These are phyloP conservation scores for Phodopus roborovskii DNA, from an alignment of 2,113 vertebrate species.

Conservation along the genomic window DNA sequence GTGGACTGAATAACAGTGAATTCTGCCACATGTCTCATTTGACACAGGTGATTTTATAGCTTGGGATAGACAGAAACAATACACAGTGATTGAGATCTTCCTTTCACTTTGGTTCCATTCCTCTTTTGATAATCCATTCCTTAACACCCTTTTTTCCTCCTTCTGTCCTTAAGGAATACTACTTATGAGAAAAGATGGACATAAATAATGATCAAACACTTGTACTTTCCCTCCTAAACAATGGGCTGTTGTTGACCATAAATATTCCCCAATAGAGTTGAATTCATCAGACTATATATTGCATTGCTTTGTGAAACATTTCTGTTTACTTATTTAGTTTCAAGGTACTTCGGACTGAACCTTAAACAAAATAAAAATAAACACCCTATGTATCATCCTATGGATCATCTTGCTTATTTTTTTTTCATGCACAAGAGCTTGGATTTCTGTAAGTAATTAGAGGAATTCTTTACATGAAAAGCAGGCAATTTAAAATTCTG, in stretches of 20 bases:
- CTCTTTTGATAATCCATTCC: fast-evolving
- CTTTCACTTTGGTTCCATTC: background rate
- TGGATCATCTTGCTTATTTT: conserved; percentile 1
- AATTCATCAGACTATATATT: background rate
- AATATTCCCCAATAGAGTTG: background rate
- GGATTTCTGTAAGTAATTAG: conserved; percentile 24
- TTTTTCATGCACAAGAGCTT: conserved; percentile 32
- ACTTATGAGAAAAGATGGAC: conserved; percentile 1
- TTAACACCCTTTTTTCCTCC: fast-evolving
- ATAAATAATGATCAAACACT: background rate
- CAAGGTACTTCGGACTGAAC: background rate
- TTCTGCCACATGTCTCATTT: background rate
- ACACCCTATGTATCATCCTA: background rate
- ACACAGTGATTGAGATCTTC: background rate
- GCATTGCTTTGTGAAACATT: background rate
- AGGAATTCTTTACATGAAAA: conserved; percentile 45
- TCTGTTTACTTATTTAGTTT: conserved; percentile 7
- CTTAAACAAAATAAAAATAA: background rate
- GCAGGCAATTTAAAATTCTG: conserved; percentile 40
- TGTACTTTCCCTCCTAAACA: background rate
- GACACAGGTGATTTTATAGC: background rate
- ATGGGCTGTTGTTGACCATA: background rate
- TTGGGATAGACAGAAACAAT: background rate
- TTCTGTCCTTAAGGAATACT: background rate
- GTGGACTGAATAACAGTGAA: background rate